Evolutionary conservation across 2,888 invertebrate genomes (phyloP).

Genomic region (Nezara viridula): DNA sequence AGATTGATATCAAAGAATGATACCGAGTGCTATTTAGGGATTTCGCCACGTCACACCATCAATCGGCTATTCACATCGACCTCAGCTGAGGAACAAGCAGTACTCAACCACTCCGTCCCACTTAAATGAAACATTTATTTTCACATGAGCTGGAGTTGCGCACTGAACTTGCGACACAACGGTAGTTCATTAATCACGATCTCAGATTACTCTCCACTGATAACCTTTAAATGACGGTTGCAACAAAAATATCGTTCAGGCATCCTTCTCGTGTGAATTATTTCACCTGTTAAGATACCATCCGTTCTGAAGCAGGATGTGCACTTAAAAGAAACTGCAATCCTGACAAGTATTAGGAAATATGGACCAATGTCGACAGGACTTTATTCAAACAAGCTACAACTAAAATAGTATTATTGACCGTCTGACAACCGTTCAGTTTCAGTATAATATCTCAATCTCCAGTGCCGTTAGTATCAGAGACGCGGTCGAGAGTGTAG

Average conservation of each 20-base stretch:
- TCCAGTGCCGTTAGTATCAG: too few relatives aligned
- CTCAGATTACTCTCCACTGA: neutral
- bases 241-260: neutral
- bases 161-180: slow-evolving; percentile 1
- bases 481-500: too few relatives aligned
- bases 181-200: slow-evolving; percentile 40
- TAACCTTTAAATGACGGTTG: slow-evolving; percentile 41
- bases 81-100: neutral
- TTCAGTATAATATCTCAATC: too few relatives aligned
- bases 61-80: neutral
- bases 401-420: too few relatives aligned
- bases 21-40: neutral
- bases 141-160: slow-evolving; percentile 25
- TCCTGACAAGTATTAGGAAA: neutral
- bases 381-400: too few relatives aligned
- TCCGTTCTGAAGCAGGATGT: neutral
- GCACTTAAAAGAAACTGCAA: neutral
- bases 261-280: neutral
- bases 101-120: neutral
- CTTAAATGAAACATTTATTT: slow-evolving; percentile 20
- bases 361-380: neutral
- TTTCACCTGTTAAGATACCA: neutral
- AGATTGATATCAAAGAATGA: neutral
- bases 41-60: neutral
- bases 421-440: too few relatives aligned